These are phyloP conservation scores for Drosophila tripunctata DNA, from an alignment of 2,888 invertebrate species.

Conservation along the genomic window DNA sequence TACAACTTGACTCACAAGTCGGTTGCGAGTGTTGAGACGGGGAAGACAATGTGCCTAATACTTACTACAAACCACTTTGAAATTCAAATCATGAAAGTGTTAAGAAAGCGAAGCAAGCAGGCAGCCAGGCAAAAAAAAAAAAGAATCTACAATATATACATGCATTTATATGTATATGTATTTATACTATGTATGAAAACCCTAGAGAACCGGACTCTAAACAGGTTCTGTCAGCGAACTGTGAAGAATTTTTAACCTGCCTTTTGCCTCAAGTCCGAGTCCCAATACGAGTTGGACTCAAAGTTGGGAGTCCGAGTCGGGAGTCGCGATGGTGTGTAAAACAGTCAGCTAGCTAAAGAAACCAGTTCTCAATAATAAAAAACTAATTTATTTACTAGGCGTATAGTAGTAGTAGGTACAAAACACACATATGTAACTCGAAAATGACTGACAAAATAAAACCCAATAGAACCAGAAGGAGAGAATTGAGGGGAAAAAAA, in stretches of 20 bases:
- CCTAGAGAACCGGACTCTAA: slow-evolving; percentile 63
- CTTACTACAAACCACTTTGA: slow-evolving; percentile 32
- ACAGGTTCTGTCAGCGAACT: slow-evolving; percentile 75
- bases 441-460: slow-evolving; percentile 28
- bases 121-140: slow-evolving; percentile 17
- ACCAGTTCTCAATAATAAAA: slow-evolving; percentile 77
- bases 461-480: background rate
- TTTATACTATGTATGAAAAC: slow-evolving; percentile 24
- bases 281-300: background rate
- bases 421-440: slow-evolving; percentile 44
- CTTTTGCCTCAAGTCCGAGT: slow-evolving; percentile 33
- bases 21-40: background rate
- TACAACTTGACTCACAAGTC: slow-evolving; percentile 33
- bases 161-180: background rate
- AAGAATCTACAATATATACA: slow-evolving; percentile 12
- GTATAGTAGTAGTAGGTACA: slow-evolving; percentile 75
- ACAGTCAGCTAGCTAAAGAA: slow-evolving; percentile 39
- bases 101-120: slow-evolving; percentile 57
- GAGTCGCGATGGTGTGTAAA: slow-evolving; percentile 25
- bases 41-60: slow-evolving; percentile 23
- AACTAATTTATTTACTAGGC: slow-evolving; percentile 79
- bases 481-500: background rate
- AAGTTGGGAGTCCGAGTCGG: slow-evolving; percentile 13
- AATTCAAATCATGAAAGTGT: slow-evolving; percentile 76
- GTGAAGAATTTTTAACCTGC: slow-evolving; percentile 71